phyloP scores from a whole-genome alignment of 2,113 vertebrate species.

The Antennarius striatus region DNA sequence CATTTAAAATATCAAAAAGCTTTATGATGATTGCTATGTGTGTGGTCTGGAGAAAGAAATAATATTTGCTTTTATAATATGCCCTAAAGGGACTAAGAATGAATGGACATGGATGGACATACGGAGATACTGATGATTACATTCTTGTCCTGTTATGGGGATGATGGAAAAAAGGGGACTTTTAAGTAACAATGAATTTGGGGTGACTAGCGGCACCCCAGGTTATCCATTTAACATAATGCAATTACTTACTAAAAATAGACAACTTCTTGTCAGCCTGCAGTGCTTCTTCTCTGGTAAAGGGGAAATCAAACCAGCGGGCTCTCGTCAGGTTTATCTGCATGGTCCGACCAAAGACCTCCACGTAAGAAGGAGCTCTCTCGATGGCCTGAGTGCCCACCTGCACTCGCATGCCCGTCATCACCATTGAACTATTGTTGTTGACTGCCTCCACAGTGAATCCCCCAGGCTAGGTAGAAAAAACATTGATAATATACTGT shows the following conservation, averaged over 20 bases:
- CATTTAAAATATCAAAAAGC: no score
- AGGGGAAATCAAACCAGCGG: slow-evolving; percentile 98
- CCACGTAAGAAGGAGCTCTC: slow-evolving; percentile 91
- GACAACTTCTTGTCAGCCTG: slow-evolving; percentile 97
- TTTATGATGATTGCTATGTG: no score
- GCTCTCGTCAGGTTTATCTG: slow-evolving; percentile 95
- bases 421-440: slow-evolving; percentile 98
- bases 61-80: no score
- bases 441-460: slow-evolving; percentile 95
- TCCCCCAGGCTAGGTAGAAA: slow-evolving; percentile 86
- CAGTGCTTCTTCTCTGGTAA: slow-evolving; percentile 95
- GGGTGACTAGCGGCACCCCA: no score
- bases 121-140: no score
- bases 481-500: not conserved
- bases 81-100: no score
- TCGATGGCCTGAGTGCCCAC: slow-evolving; percentile 95
- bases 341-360: slow-evolving; percentile 97
- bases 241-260: slow-evolving; percentile 88
- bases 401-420: slow-evolving; percentile 98
- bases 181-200: no score
- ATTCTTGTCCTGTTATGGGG: no score
- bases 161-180: no score
- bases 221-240: no score
- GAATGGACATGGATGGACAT: no score
- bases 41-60: no score